These are phyloP conservation scores for Bos javanicus DNA, from an alignment of 2,113 vertebrate genomes.

Conservation along the genomic window DNA sequence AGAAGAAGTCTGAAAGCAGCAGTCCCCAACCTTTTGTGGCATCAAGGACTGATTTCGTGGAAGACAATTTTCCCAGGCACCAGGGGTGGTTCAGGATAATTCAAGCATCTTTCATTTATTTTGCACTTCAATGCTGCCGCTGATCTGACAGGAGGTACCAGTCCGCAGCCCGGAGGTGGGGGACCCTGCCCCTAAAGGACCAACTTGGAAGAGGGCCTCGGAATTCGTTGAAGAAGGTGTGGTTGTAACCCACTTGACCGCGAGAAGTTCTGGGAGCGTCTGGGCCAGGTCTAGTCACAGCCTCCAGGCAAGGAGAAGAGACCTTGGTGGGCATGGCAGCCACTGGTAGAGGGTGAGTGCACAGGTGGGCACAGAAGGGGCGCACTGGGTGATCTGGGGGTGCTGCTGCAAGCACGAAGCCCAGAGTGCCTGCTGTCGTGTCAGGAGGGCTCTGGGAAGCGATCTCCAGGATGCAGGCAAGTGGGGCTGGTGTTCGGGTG, in stretches of 20 bases:
- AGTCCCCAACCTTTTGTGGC: background rate
- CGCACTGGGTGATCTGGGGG: fast-evolving
- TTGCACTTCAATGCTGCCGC: background rate
- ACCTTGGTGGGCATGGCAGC: background rate
- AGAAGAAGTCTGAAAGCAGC: background rate
- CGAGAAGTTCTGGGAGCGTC: too few relatives aligned
- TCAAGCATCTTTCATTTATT: background rate
- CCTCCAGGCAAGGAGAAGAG: background rate
- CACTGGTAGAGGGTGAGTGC: background rate
- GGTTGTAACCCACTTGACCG: background rate
- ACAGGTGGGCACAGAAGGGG: background rate
- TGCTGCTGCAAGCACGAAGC: background rate
- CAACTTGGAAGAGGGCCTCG: background rate
- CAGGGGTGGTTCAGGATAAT: background rate
- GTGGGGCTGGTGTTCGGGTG: too few relatives aligned
- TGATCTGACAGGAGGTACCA: background rate
- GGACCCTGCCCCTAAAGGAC: background rate
- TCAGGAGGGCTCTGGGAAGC: background rate
- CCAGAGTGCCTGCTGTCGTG: fast-evolving
- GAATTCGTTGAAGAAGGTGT: background rate
- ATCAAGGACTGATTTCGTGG: background rate
- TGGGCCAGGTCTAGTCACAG: too few relatives aligned
- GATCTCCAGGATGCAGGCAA: background rate
- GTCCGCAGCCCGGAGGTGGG: fast-evolving
- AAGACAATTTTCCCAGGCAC: background rate